phyloP scores from a whole-genome alignment of 1,140 invertebrate genomes.

The Harpegnathos saltator region DNA sequence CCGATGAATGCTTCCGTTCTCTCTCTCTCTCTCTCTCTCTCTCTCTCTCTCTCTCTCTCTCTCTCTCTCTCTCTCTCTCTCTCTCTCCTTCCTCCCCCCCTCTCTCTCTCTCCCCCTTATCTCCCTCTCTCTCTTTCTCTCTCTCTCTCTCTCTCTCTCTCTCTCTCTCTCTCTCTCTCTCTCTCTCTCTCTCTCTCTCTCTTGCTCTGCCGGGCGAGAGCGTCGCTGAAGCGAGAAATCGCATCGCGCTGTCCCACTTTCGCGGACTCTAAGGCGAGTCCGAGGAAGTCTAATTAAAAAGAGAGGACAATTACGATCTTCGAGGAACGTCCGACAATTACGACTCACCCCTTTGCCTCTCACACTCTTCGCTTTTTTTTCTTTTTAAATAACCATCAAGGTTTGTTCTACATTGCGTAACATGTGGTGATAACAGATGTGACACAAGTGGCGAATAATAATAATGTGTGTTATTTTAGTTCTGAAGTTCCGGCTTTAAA shows the following conservation, averaged over 20 bases:
- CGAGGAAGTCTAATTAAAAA: constrained; percentile 34
- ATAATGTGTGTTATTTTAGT: no score
- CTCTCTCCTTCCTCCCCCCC: no score
- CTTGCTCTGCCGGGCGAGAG: constrained; percentile 20
- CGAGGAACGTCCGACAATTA: constrained; percentile 23
- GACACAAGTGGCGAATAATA: no score
- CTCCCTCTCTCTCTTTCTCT: no score
- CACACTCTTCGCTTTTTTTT: no score
- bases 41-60: constrained; percentile 18
- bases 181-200: constrained; percentile 32
- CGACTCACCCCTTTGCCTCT: neutral
- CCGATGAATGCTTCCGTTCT: constrained; percentile 29
- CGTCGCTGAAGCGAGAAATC: constrained; percentile 54
- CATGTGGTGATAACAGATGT: no score
- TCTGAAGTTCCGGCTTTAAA: no score
- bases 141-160: no score
- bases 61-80: constrained; percentile 15
- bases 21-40: constrained; percentile 18
- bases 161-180: no score
- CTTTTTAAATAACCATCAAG: neutral
- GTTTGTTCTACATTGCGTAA: neutral
- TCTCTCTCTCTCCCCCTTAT: no score
- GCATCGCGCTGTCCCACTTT: constrained; percentile 35
- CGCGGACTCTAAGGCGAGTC: constrained; percentile 32
- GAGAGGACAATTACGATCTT: constrained; percentile 46